phyloP scores from a whole-genome alignment of 2,888 invertebrate genomes.

The Byasa hedistus region DNA sequence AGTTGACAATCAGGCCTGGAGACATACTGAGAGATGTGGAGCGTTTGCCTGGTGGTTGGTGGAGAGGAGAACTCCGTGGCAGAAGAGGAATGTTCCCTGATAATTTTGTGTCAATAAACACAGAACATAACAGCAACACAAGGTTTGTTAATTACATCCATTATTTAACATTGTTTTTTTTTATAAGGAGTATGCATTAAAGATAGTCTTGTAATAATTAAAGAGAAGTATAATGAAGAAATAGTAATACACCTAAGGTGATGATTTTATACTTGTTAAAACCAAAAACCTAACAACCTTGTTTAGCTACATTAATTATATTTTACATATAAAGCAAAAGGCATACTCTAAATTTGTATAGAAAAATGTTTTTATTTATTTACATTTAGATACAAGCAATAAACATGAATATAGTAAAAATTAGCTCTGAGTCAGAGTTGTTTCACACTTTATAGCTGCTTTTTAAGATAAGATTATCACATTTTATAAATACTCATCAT shows the following conservation, averaged over 20 bases:
- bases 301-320: too few species aligned
- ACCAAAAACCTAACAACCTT: too few species aligned
- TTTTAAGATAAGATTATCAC: constrained; percentile 13
- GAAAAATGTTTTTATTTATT: too few species aligned
- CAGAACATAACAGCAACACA: constrained; percentile 53
- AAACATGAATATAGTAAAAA: not conserved
- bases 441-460: not conserved
- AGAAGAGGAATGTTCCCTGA: constrained; percentile 95
- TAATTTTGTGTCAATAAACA: constrained; percentile 89
- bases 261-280: too few species aligned
- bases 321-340: too few species aligned
- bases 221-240: too few species aligned
- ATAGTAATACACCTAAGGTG: too few species aligned
- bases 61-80: constrained; percentile 91
- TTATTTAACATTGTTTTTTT: not conserved
- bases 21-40: constrained; percentile 90
- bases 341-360: too few species aligned
- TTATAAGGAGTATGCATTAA: too few species aligned
- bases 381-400: not conserved
- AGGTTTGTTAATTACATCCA: constrained; percentile 52
- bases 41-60: constrained; percentile 92
- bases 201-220: too few species aligned
- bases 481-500: not conserved
- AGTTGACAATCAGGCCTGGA: constrained; percentile 90
- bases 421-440: not conserved